These are phyloP conservation scores for Actinia equina DNA, from an alignment of 64 coral and sea anemone species.

Conservation along the genomic window DNA sequence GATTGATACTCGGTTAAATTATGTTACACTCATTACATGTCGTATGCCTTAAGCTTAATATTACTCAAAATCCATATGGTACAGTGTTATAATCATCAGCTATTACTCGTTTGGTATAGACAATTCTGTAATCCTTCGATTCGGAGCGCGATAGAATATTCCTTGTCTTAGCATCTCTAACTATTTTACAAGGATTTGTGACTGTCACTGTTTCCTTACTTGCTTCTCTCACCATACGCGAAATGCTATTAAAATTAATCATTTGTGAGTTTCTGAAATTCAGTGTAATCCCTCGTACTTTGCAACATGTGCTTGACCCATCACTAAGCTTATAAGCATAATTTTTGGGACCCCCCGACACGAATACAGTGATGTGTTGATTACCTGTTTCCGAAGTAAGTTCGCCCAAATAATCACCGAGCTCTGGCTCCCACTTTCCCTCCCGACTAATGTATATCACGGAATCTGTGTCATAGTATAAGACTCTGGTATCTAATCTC, in stretches of 20 bases:
- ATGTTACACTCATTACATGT: too few species aligned
- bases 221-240: not conserved
- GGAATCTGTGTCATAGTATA: constrained; percentile 47
- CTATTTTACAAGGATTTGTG: too few species aligned
- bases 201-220: not conserved
- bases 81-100: too few species aligned
- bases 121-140: too few species aligned
- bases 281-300: constrained; percentile 10
- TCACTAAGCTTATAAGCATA: not conserved
- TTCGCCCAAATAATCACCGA: not conserved
- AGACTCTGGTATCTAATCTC: constrained; percentile 8
- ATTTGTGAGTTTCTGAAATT: not conserved
- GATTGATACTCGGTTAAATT: too few species aligned
- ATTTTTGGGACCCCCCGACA: too few species aligned
- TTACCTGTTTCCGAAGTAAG: constrained; percentile 4
- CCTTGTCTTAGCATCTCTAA: not conserved
- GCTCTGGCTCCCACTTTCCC: not conserved
- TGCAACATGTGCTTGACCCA: not conserved
- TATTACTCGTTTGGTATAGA: too few species aligned
- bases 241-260: constrained; percentile 5
- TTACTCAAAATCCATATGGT: too few species aligned
- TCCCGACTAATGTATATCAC: not conserved
- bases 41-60: too few species aligned
- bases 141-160: not conserved
- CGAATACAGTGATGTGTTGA: constrained; percentile 7